Evolutionary conservation across 2,888 invertebrate species (phyloP).

Genomic region (Himalopsyche anomala): DNA sequence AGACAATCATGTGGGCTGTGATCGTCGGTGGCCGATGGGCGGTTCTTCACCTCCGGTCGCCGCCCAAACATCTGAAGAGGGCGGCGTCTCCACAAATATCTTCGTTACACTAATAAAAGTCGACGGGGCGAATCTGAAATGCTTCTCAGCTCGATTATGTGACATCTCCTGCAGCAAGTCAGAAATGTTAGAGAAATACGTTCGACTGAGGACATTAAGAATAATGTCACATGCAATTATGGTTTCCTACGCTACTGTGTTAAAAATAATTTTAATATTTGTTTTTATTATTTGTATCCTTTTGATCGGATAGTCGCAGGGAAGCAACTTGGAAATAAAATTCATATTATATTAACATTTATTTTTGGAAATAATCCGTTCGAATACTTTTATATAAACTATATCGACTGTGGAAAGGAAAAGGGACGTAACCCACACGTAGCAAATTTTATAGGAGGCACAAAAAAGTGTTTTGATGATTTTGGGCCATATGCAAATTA

Average conservation of each 20-base stretch:
- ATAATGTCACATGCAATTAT: slow-evolving; percentile 26
- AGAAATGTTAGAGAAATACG: not conserved
- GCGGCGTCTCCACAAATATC: slow-evolving; percentile 21
- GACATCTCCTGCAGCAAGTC: slow-evolving; percentile 1
- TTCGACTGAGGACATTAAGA: slow-evolving; percentile 15
- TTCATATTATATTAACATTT: too few relatives aligned
- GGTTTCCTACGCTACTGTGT: not conserved
- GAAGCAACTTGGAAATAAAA: not conserved
- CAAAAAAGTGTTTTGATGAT: too few relatives aligned
- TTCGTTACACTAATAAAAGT: not conserved
- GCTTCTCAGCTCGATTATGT: not conserved
- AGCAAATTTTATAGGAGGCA: too few relatives aligned
- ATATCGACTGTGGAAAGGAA: too few relatives aligned
- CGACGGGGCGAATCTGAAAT: slow-evolving; percentile 12
- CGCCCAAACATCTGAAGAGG: slow-evolving; percentile 16
- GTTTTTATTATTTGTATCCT: not conserved
- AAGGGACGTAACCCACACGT: too few relatives aligned
- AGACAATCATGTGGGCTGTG: not conserved
- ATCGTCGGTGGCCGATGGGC: not conserved
- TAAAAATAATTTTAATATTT: slow-evolving; percentile 18
- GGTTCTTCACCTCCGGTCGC: not conserved
- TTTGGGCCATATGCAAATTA: too few relatives aligned
- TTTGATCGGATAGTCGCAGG: not conserved
- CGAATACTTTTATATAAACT: too few relatives aligned
- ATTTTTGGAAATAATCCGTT: too few relatives aligned